Percentiles rank a stretch among this genome's conserved stretches.
Conservation (phyloP, 2,113 vertebrate species). For the Chaenocephalus aceratus region DNA sequence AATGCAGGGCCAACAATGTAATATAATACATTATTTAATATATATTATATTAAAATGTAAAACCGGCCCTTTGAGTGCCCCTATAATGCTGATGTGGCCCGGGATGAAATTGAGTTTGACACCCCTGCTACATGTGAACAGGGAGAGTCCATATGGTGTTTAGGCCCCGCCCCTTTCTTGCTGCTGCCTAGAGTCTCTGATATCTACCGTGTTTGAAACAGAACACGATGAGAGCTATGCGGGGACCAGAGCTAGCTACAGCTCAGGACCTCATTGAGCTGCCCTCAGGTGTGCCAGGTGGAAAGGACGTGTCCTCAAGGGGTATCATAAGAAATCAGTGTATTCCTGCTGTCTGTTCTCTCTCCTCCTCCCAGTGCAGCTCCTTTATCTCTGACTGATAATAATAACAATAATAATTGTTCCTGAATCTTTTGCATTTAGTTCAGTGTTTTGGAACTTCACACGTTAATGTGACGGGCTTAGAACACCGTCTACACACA, state of each 20-base stretch:
- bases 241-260: not conserved
- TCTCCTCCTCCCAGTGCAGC: too few species aligned
- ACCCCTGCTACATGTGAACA: not conserved
- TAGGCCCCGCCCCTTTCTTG: not conserved
- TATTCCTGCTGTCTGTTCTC: too few species aligned
- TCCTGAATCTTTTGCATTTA: too few species aligned
- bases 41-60: too few species aligned
- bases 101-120: too few species aligned
- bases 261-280: not conserved
- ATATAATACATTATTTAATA: too few species aligned
- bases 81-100: too few species aligned
- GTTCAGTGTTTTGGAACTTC: not conserved
- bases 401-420: too few species aligned
- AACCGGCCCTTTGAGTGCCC: too few species aligned
- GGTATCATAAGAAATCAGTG: not conserved
- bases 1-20: too few species aligned
- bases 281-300: not conserved
- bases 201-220: not conserved
- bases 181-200: not conserved
- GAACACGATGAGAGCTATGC: not conserved
- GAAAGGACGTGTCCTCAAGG: not conserved
- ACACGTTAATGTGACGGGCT: not conserved
- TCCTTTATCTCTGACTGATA: too few species aligned
- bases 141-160: not conserved
- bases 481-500: not conserved